Evolutionary conservation across 1,140 invertebrate genomes (phyloP).

Genomic region (Popillia japonica): DNA sequence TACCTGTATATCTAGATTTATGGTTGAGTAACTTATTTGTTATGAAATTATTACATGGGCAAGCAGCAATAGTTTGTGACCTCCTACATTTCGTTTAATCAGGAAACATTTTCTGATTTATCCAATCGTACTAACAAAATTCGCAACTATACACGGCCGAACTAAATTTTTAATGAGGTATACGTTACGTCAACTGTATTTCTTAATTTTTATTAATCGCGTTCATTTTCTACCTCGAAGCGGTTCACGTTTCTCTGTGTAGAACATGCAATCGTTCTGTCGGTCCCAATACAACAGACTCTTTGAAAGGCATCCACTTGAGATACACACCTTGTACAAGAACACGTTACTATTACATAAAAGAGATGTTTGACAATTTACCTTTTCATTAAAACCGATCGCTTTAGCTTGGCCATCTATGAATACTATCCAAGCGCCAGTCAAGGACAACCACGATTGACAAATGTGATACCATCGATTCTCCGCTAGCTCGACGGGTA

Average conservation of each 20-base stretch:
- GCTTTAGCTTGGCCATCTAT: constrained; percentile 65
- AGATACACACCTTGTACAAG: background rate
- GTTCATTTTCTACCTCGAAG: constrained; percentile 10
- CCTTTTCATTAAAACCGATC: constrained; percentile 62
- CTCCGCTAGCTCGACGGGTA: constrained; percentile 61
- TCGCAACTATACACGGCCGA: background rate
- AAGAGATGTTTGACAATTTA: constrained; percentile 54
- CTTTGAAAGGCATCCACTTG: background rate
- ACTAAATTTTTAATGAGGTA: background rate
- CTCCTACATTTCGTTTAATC: background rate
- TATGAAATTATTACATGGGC: background rate
- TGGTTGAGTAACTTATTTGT: background rate
- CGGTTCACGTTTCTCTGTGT: background rate
- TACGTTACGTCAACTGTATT: constrained; percentile 59
- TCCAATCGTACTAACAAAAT: background rate
- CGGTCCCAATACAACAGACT: background rate
- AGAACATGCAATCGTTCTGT: background rate
- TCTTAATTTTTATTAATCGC: constrained; percentile 53
- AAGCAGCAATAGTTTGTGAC: background rate
- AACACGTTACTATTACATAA: background rate
- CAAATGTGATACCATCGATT: constrained; percentile 73
- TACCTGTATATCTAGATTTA: background rate
- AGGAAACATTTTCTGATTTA: too few relatives aligned
- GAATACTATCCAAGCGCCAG: constrained; percentile 68
- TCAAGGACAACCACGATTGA: constrained; percentile 68